Evolutionary conservation across 2,888 invertebrate species (phyloP).

Genomic region (Dryocosmus kuriphilus): DNA sequence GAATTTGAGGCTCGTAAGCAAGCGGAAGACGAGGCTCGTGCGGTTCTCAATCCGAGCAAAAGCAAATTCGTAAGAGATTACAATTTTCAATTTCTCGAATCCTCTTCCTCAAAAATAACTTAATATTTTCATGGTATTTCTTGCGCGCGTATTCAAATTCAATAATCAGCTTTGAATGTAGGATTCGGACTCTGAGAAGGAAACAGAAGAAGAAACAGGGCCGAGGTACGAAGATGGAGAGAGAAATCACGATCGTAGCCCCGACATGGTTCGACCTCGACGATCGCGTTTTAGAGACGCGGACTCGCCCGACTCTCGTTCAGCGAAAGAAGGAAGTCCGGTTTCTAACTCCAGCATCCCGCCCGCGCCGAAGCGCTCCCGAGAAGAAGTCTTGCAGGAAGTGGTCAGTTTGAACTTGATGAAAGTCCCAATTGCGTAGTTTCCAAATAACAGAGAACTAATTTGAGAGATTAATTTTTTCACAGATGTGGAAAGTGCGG

Average conservation of each 20-base stretch:
- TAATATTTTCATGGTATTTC: too few relatives aligned
- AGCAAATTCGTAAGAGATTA: conserved; percentile 81
- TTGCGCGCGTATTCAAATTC: neutral
- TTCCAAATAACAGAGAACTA: too few relatives aligned
- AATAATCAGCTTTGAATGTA: conserved; percentile 50
- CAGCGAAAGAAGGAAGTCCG: conserved; percentile 68
- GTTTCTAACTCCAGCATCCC: conserved; percentile 51
- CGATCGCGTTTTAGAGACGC: conserved; percentile 76
- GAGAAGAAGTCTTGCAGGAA: conserved; percentile 84
- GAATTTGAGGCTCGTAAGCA: conserved; percentile 79
- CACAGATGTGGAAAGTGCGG: conserved; percentile 92
- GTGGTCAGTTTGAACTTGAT: conserved; percentile 79
- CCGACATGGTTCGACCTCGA: conserved; percentile 72
- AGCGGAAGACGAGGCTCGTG: conserved; percentile 79
- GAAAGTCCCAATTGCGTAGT: neutral
- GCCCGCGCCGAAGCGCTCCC: conserved; percentile 76
- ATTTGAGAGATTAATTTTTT: conserved; percentile 2
- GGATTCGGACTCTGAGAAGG: conserved; percentile 78
- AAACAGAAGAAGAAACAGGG: conserved; percentile 70
- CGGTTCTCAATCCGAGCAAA: conserved; percentile 77
- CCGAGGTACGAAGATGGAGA: conserved; percentile 63
- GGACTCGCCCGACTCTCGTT: conserved; percentile 70
- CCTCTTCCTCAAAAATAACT: neutral
- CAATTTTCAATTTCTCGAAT: neutral
- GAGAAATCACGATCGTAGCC: conserved; percentile 67